Evolutionary conservation across 2,888 invertebrate species (phyloP).

Genomic region (Brachyopa scutellaris): DNA sequence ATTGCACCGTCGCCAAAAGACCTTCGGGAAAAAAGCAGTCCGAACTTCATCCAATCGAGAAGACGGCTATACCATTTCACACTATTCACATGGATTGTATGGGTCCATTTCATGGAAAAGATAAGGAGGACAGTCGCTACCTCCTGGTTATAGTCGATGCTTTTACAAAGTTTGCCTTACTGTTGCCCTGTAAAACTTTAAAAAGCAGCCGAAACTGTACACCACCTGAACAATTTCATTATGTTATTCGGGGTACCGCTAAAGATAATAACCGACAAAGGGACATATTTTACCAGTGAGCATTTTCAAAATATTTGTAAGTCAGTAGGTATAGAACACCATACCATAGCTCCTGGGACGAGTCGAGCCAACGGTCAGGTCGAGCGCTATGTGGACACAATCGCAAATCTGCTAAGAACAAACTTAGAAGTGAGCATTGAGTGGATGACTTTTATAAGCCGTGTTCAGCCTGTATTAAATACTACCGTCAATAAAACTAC

Average conservation of each 20-base stretch:
- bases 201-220: background rate
- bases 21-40: conserved; percentile 57
- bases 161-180: background rate
- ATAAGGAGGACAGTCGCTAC: background rate
- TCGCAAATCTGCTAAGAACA: too few species aligned
- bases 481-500: conserved; percentile 29
- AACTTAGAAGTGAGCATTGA: conserved; percentile 7
- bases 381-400: too few species aligned
- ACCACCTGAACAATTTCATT: too few species aligned
- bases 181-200: background rate
- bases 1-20: conserved; percentile 50
- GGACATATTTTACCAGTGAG: too few species aligned
- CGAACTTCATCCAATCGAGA: conserved; percentile 21
- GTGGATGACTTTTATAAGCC: conserved; percentile 32
- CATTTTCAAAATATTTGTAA: too few species aligned
- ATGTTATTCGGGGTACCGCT: too few species aligned
- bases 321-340: too few species aligned
- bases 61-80: background rate
- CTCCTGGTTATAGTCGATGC: background rate
- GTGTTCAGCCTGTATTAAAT: conserved; percentile 17
- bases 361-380: too few species aligned
- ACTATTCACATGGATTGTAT: background rate
- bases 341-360: too few species aligned
- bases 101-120: background rate
- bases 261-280: too few species aligned